Conservation (phyloP, 2,888 invertebrate genomes). For the Oligia latruncula region DNA sequence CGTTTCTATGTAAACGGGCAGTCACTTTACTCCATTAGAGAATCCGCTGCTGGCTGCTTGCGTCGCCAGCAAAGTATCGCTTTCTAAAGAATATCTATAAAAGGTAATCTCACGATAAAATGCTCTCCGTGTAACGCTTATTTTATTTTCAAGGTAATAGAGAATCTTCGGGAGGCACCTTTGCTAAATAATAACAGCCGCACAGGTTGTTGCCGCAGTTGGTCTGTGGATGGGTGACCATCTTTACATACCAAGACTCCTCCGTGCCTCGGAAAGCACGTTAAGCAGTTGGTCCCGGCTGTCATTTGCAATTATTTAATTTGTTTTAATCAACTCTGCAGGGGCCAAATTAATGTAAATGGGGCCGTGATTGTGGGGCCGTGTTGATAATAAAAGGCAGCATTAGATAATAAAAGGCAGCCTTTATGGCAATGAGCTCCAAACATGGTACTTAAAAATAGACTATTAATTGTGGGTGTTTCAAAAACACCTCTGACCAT, state of each 20-base stretch:
- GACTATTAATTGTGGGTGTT: not conserved
- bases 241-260: no score
- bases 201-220: no score
- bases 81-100: slow-evolving; percentile 52
- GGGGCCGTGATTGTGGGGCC: not conserved
- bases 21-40: slow-evolving; percentile 46
- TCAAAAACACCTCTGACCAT: no score
- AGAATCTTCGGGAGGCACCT: not conserved
- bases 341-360: no score
- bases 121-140: slow-evolving; percentile 32
- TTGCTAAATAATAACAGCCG: no score
- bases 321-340: not conserved
- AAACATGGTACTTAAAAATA: not conserved
- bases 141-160: slow-evolving; percentile 52
- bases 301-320: no score
- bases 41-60: slow-evolving; percentile 47
- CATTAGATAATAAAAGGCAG: no score
- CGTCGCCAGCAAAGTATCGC: slow-evolving; percentile 52
- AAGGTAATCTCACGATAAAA: slow-evolving; percentile 43
- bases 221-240: no score
- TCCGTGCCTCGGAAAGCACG: no score
- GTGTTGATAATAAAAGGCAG: not conserved
- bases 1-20: slow-evolving; percentile 22
- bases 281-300: no score
- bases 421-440: not conserved